phyloP scores from a whole-genome alignment of 1,140 invertebrate species.

The Drosophila nigromelanica region DNA sequence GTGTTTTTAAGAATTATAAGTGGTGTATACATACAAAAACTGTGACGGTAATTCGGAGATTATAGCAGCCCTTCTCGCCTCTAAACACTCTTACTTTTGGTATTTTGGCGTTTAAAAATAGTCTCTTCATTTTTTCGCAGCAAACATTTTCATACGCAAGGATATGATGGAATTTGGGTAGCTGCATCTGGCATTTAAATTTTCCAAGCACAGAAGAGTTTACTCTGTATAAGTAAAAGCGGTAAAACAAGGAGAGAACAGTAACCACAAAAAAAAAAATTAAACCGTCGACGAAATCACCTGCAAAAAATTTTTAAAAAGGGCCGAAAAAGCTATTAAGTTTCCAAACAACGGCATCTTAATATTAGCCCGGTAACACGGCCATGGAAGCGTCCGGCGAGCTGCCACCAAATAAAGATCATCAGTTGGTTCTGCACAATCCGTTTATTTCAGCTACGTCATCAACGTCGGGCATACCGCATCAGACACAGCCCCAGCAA shows the following conservation, averaged over 20 bases:
- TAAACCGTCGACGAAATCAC: too few relatives aligned
- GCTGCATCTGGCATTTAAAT: neutral
- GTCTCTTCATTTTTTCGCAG: neutral
- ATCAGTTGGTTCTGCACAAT: conserved; percentile 56
- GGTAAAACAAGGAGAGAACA: neutral
- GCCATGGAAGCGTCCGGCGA: conserved; percentile 78
- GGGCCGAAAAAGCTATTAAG: too few relatives aligned
- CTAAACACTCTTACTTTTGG: too few relatives aligned
- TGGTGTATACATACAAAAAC: too few relatives aligned
- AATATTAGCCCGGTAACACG: neutral
- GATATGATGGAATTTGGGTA: neutral
- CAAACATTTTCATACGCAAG: neutral
- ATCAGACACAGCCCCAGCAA: conserved; percentile 12
- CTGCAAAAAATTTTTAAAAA: too few relatives aligned
- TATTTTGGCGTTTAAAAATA: too few relatives aligned
- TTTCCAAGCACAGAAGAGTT: neutral
- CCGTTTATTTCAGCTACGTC: conserved; percentile 6
- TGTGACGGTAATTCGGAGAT: too few relatives aligned
- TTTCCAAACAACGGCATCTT: neutral
- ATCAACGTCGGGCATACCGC: neutral
- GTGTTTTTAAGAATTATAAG: too few relatives aligned
- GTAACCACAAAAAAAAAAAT: neutral
- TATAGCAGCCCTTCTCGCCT: too few relatives aligned
- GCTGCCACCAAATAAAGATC: conserved; percentile 65
- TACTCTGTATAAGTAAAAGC: neutral